Evolutionary conservation across 1,140 invertebrate genomes (phyloP).

Genomic region (Diprion similis): DNA sequence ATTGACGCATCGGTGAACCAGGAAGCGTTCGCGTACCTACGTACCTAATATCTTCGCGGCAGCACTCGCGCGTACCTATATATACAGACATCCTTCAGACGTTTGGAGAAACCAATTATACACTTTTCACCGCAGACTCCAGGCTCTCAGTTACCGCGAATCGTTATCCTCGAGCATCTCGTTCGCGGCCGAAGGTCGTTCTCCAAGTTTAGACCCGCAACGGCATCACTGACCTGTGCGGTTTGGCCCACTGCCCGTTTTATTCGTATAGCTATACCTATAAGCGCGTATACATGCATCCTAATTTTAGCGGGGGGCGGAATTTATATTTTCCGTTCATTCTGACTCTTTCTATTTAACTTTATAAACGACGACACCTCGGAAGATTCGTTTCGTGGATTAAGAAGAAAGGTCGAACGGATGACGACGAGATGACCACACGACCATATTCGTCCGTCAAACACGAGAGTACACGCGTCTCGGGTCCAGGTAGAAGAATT

Average conservation of each 20-base stretch:
- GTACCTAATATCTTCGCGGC: too few species aligned
- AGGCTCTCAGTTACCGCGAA: neutral
- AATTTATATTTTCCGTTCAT: too few species aligned
- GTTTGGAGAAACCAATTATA: neutral
- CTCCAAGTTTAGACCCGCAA: neutral
- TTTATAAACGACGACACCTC: too few species aligned
- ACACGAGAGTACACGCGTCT: too few species aligned
- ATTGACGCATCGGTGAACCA: neutral
- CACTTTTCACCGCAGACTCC: neutral
- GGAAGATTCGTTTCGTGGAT: too few species aligned
- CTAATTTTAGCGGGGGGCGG: too few species aligned
- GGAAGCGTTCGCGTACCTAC: neutral
- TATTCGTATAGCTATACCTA: neutral
- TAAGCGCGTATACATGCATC: too few species aligned
- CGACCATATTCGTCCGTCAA: too few species aligned
- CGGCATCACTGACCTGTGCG: neutral
- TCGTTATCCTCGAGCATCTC: neutral
- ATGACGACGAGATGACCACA: too few species aligned
- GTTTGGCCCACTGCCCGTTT: constrained; percentile 1
- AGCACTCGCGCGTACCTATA: neutral
- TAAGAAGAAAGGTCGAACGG: too few species aligned
- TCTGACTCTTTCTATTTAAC: too few species aligned
- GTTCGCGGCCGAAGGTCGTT: neutral
- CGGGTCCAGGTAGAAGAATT: neutral
- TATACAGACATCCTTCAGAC: neutral